Evolutionary conservation across 2,113 vertebrate genomes (phyloP), one percentile per base, ranked within the genome.

Genomic region (Amazona guildingii): DNA sequence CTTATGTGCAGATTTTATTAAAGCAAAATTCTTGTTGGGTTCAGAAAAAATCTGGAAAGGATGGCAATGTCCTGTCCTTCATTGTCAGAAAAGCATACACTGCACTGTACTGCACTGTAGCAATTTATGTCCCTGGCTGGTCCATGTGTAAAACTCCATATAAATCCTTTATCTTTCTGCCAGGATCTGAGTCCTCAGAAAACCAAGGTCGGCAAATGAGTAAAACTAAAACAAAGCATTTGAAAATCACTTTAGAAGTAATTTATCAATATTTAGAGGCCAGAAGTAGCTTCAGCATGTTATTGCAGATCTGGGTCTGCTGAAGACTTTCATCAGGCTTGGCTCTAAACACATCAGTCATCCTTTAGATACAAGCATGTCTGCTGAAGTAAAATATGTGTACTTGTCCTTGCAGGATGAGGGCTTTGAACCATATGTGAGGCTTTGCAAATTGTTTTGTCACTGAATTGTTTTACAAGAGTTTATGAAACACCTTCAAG

Each of bases 401-500:
- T 37, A 24, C 70, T 90, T 85, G 72, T 92, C 82, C 88, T 92
- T 92, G 76, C 24, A 74, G 68, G 37, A 31, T 63, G 61, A 83
- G 39, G 24, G 29, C 75, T 91, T 85, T 87, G 67, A 95, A 93
- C 28, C 29, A 11, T 11, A 29, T 35, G 48, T 93, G 80, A 84
- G 77, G 90, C 44, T 83, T 78, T 0, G 0, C 33, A 86, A 86
- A 79, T 55, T 72, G 25, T 92, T 83, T 86, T 86, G 64, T 64
- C 55, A 67, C 9, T 37, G 8, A 69, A 68, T 49, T 61, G 29
- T 90, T 95, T 86, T 63, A 88, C 51, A 84, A 57, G 70, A 67
- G 41, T 70, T 88, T 75, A 37, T 83, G 80, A 95, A 92, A 92
- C 86, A 94, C 63, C 68, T 94, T 92, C 49, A 84, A 86, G 66